These are phyloP conservation scores for Stenoptilia bipunctidactyla DNA, from an alignment of 2,888 invertebrate genomes.

Conservation along the genomic window DNA sequence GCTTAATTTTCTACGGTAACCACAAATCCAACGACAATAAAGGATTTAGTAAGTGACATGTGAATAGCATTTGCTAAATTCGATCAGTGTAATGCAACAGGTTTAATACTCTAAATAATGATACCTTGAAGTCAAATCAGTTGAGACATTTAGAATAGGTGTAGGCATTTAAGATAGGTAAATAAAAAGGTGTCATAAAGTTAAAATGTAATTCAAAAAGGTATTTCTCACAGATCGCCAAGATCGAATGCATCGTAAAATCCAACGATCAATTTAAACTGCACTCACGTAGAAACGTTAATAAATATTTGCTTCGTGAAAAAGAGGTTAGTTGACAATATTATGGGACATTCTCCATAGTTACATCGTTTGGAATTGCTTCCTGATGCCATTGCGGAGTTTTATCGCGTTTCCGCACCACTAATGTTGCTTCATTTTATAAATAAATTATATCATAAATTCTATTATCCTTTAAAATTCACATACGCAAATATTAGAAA, in stretches of 20 bases:
- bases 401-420: background rate
- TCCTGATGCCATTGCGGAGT: background rate
- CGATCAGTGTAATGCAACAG: no score
- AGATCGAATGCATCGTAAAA: background rate
- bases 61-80: background rate
- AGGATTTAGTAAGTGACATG: background rate
- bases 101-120: no score
- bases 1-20: conserved; percentile 1
- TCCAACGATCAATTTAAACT: background rate
- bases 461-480: no score
- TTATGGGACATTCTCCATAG: conserved; percentile 11
- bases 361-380: background rate
- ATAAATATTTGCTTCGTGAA: conserved; percentile 31
- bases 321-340: conserved; percentile 24
- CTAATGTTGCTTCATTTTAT: background rate
- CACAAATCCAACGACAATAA: background rate
- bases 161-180: no score
- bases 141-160: no score
- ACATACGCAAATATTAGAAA: no score
- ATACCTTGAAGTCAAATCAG: no score
- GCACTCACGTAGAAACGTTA: conserved; percentile 7
- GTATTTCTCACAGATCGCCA: background rate
- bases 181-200: no score
- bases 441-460: no score
- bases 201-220: no score